Base-by-base conservation (phyloP, 2,113 vertebrate species). In the Sylvietta virens region DNA sequence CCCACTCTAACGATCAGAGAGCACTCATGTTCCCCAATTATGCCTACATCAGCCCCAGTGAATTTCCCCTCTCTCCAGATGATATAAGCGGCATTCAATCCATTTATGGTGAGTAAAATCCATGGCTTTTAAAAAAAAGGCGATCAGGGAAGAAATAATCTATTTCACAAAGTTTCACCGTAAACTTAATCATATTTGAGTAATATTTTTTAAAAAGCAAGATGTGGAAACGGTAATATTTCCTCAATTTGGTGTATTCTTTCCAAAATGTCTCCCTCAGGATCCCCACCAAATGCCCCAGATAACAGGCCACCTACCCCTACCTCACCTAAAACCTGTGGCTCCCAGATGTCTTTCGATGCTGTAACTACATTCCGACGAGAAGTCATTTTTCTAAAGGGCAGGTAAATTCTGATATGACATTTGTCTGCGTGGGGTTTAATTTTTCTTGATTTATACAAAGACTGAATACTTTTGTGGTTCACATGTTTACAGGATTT, bases 11-110 rank as follows among this genome's bases (percentile, higher is more conserved):
- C 4, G 98, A 99, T 67, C 97, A 96, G 39, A 98, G 97, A 72
- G 98, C 99, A 4, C 97, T 99, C 94, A 99, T 99, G 99, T 99
- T 97, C 90, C 98, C 99, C 16, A 78, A 95, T 27, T 99, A 99
- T 6, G 97, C 97, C 67, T 99, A 97, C 58, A 65, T 96, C 44
- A 96, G 98, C 72, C 97, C 98, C 20, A 97, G 95, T 4, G 98
- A 97, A 73, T 99, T 98, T 18, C 90, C 97, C 28, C 98, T 99
- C 42, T 98, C 98, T 79, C 95, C 80, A 50, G 99, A 99, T 56
- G 99, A 99, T 44, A 95, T 99, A 90, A 92, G 40, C 1, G 98
- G 98, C 79, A 99, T 99, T 94, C 99, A 99, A 88, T 98, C 98
- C 56, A 98, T 99, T 82, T 99, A 99, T 19, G 99, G 99, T 99